Evolutionary conservation across 2,113 vertebrate genomes (phyloP), one percentile per base, ranked within the genome.

Genomic region (Gopherus flavomarginatus): DNA sequence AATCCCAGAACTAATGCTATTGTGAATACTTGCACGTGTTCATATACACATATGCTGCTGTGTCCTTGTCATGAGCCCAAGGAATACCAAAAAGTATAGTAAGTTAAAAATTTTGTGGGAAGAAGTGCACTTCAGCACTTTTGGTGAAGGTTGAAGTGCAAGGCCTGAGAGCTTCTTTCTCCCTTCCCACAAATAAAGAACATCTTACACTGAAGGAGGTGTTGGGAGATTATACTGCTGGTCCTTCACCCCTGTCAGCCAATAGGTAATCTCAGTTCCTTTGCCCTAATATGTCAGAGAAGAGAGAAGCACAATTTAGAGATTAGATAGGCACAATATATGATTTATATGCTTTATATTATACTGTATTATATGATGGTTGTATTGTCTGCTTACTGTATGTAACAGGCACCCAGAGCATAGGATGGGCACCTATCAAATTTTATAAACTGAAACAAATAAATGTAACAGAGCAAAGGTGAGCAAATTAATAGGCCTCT

Each of bases 201-300:
- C 21, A 21, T 98, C 99, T 99, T 98, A 99, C 99, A 96, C 99
- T 91, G 99, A 99, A 4, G 99, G 99, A n/a, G 99, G 99, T 21
- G 98, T 98, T 1, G 99, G 99, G 88, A 99, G 98, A 94, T 98
- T 99, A 97, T 99, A 99, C 77, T 99, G 97, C 81, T 98, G 97
- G 78, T 99, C 99, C 19, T 98, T 99, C 57, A 98, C 98, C 11
- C 99, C 99, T 0, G 98, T 99, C 97, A 99, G 97, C 99, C 99
- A 99, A 98, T 99, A 99, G 2, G 99, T 99, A 94, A 98, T 98
- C 97, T 99, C 99, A 78, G 99, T 99, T 69, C 99, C 99, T 98
- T 98, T 99, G 65, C 99, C 99, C 99, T 99, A 96, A 96, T 38
- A 77, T 91, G 81, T 96, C 50, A 97, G 87, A 96, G 92, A 95